These are phyloP conservation scores for Scelioninae gen. 1 DNA, from an alignment of 2,888 invertebrate genomes.

Conservation along the genomic window DNA sequence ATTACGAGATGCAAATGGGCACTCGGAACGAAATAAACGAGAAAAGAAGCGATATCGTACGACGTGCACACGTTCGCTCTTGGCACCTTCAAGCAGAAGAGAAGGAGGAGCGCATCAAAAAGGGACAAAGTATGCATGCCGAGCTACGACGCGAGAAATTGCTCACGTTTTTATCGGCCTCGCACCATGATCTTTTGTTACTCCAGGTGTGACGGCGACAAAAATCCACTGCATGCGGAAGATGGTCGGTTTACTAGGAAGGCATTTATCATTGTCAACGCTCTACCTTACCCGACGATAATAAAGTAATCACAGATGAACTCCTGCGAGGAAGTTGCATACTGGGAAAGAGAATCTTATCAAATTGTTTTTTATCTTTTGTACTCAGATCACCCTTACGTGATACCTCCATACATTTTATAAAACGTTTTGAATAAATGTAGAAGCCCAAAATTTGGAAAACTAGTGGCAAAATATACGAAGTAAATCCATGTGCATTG, in stretches of 20 bases:
- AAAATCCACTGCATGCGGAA: slow-evolving; percentile 47
- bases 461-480: too few species aligned
- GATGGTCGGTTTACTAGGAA: slow-evolving; percentile 21
- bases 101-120: slow-evolving; percentile 38
- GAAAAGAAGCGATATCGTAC: slow-evolving; percentile 56
- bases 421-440: too few species aligned
- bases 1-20: slow-evolving; percentile 65
- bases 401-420: neutral
- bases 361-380: neutral
- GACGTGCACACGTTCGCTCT: slow-evolving; percentile 29
- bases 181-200: slow-evolving; percentile 32
- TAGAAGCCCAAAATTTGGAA: too few species aligned
- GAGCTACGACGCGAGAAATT: slow-evolving; percentile 49
- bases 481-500: too few species aligned
- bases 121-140: slow-evolving; percentile 41
- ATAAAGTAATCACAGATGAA: slow-evolving; percentile 26
- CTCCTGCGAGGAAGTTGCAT: neutral
- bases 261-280: slow-evolving; percentile 47
- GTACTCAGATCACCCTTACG: neutral
- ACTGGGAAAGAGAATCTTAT: neutral
- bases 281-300: slow-evolving; percentile 17
- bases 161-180: slow-evolving; percentile 50
- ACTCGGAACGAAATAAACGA: slow-evolving; percentile 42
- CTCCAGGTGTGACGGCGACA: slow-evolving; percentile 27
- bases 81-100: too few species aligned